Evolutionary conservation across 2,797 vertebrate species (phyloP).

Genomic region (Cynopterus sphinx): DNA sequence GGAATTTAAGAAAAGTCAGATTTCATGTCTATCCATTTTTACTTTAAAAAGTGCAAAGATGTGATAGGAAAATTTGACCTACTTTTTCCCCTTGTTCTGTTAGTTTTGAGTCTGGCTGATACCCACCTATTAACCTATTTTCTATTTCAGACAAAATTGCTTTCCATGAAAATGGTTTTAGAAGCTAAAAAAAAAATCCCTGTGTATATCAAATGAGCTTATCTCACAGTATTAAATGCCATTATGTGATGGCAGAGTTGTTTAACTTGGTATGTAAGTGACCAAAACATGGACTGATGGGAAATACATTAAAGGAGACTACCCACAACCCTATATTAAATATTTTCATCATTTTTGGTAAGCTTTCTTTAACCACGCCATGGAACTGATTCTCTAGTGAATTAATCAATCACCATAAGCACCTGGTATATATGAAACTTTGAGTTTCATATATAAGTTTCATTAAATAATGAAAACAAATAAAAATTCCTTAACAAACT

Average conservation of each 20-base stretch:
- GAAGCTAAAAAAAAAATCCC: slow-evolving; percentile 45
- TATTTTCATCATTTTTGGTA: background rate
- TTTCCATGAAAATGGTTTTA: slow-evolving; percentile 62
- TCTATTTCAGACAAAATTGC: slow-evolving; percentile 70
- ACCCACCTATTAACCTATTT: slow-evolving; percentile 73
- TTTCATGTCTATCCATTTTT: slow-evolving; percentile 64
- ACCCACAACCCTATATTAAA: background rate
- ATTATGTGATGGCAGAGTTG: slow-evolving; percentile 14
- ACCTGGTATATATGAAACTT: background rate
- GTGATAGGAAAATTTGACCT: slow-evolving; percentile 67
- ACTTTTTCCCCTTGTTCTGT: slow-evolving; percentile 50
- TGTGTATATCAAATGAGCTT: slow-evolving; percentile 9
- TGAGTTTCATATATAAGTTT: background rate
- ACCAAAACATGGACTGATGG: background rate
- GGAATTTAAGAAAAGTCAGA: slow-evolving; percentile 55
- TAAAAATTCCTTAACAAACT: slow-evolving; percentile 19
- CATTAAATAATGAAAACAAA: background rate
- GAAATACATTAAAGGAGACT: background rate
- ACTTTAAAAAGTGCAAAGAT: slow-evolving; percentile 59
- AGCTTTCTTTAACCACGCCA: background rate
- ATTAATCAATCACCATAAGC: background rate
- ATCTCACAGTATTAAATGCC: slow-evolving; percentile 27
- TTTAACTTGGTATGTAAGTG: slow-evolving; percentile 21
- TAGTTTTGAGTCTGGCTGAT: slow-evolving; percentile 66
- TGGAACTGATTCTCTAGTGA: background rate